These are phyloP conservation scores for Pachycephus smyrnensis DNA, from an alignment of 2,888 invertebrate genomes.

Conservation along the genomic window DNA sequence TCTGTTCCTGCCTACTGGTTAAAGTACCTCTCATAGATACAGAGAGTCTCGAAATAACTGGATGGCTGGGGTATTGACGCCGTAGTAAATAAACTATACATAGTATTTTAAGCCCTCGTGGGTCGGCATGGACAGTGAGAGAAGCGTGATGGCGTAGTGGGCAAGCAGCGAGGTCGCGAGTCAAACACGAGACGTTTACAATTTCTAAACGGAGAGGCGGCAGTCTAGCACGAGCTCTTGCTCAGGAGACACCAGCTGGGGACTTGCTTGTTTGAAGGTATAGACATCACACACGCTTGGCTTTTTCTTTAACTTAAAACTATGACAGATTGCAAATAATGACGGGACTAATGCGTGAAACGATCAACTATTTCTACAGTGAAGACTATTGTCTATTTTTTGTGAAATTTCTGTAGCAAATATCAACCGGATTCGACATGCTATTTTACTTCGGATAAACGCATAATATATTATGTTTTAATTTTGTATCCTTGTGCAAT, in stretches of 20 bases:
- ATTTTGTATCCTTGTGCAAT: not conserved
- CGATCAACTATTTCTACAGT: not conserved
- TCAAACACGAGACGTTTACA: constrained; percentile 43
- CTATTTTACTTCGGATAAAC: not conserved
- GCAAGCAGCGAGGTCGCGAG: constrained; percentile 30
- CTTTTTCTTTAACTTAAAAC: constrained; percentile 21
- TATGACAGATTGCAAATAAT: constrained; percentile 9
- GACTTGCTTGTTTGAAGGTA: constrained; percentile 59
- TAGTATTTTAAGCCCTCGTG: constrained; percentile 8
- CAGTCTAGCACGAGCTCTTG: constrained; percentile 65
- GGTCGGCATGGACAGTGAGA: constrained; percentile 21
- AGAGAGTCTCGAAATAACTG: not conserved
- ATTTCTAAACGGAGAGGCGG: constrained; percentile 42
- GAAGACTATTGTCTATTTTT: not conserved
- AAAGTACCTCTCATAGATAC: not conserved
- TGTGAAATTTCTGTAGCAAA: not conserved
- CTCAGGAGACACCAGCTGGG: constrained; percentile 61
- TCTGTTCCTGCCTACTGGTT: not conserved
- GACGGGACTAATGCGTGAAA: not conserved
- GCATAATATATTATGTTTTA: not conserved
- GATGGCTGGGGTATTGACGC: not conserved
- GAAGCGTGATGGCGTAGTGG: constrained; percentile 21
- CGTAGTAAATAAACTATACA: constrained; percentile 8
- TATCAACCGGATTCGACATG: not conserved
- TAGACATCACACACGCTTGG: not conserved